A percentile compares a stretch with the other conserved stretches of the same genome.
These are phyloP conservation scores for Spodoptera picta DNA, from an alignment of 2,888 invertebrate species.

Conservation along the genomic window DNA sequence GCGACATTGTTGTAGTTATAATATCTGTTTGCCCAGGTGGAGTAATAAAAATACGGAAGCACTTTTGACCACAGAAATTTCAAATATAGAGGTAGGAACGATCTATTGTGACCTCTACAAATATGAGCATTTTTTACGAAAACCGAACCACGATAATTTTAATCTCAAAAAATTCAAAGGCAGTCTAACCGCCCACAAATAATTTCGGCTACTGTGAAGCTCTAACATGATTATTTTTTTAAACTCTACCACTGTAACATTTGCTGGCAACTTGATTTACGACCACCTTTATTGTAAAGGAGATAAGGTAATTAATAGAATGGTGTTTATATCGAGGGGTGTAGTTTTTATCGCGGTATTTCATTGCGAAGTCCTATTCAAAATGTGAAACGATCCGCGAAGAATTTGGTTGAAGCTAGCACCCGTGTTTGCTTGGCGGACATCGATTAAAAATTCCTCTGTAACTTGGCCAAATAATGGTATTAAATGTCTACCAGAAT, in stretches of 20 bases:
- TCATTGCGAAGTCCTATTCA: constrained; percentile 75
- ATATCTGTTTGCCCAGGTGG: constrained; percentile 47
- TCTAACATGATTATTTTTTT: constrained; percentile 81
- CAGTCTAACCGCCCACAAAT: constrained; percentile 73
- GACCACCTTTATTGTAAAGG: constrained; percentile 31
- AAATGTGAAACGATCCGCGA: constrained; percentile 81
- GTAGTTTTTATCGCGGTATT: constrained; percentile 52
- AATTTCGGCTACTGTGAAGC: constrained; percentile 80
- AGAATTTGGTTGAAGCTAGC: constrained; percentile 76
- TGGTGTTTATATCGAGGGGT: neutral
- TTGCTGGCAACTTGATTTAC: constrained; percentile 12
- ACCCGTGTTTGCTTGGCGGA: constrained; percentile 84
- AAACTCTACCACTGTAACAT: constrained; percentile 40
- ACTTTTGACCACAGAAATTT: constrained; percentile 41
- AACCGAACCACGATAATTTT: constrained; percentile 53
- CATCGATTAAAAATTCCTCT: constrained; percentile 73
- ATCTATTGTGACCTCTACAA: constrained; percentile 46
- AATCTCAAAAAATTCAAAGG: constrained; percentile 63
- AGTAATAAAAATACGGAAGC: constrained; percentile 14
- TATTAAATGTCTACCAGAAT: constrained; percentile 77
- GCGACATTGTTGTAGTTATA: neutral
- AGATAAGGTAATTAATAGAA: constrained; percentile 54
- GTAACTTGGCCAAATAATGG: constrained; percentile 77
- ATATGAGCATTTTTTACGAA: constrained; percentile 28
- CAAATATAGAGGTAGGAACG: constrained; percentile 9